Evolutionary conservation across 2,888 invertebrate species (phyloP).

Genomic region (Pimpla rufipes): DNA sequence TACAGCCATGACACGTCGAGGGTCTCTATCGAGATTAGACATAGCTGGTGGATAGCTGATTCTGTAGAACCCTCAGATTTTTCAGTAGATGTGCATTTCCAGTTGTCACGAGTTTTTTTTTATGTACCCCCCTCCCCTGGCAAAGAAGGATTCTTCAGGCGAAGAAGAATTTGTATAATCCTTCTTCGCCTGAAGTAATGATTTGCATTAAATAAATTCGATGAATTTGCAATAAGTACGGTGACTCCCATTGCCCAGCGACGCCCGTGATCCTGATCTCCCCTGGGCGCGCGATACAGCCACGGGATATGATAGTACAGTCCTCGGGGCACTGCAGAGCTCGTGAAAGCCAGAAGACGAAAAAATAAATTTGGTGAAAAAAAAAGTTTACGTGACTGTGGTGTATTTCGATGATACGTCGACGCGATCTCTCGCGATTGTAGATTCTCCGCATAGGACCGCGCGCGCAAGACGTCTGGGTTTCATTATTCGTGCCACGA

Average conservation of each 20-base stretch:
- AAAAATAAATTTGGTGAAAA: not conserved
- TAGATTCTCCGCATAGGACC: not conserved
- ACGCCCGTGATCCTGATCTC: no score
- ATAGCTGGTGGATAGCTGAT: constrained; percentile 20
- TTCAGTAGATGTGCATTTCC: constrained; percentile 40
- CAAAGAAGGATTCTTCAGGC: no score
- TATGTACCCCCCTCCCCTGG: no score
- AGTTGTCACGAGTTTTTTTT: not conserved
- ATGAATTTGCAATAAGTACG: no score
- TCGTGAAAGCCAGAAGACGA: not conserved
- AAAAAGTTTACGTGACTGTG: constrained; percentile 11
- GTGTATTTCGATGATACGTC: constrained; percentile 7
- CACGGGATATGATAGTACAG: not conserved
- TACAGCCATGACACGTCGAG: constrained; percentile 38
- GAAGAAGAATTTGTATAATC: no score
- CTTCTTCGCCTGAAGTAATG: no score
- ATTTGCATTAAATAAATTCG: no score
- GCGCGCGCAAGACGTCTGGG: not conserved
- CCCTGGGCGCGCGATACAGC: no score
- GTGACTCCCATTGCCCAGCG: no score
- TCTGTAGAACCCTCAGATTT: constrained; percentile 43
- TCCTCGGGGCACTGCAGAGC: constrained; percentile 4
- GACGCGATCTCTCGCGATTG: constrained; percentile 23
- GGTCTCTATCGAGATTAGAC: constrained; percentile 17
- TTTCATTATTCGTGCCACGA: constrained; percentile 43